phyloP scores from a whole-genome alignment of 2,888 invertebrate genomes.

The Lasioglossum villosulum region DNA sequence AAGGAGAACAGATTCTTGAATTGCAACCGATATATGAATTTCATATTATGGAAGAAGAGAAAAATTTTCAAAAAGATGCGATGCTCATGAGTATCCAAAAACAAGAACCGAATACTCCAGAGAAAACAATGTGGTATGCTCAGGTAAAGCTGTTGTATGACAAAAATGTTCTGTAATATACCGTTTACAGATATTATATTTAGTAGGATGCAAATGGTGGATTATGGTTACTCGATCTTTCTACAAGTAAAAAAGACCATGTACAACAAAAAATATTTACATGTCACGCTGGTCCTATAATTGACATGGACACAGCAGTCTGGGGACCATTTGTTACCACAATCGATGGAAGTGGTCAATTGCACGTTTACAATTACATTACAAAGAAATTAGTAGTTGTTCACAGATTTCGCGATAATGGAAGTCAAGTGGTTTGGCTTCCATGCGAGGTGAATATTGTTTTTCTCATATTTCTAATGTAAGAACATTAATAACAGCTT shows the following conservation, averaged over 20 bases:
- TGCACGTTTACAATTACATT: slow-evolving; percentile 90
- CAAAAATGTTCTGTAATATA: not conserved
- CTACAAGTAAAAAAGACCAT: slow-evolving; percentile 84
- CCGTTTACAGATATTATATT: slow-evolving; percentile 11
- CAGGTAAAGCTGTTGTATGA: slow-evolving; percentile 87
- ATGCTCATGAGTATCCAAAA: slow-evolving; percentile 87
- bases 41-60: slow-evolving; percentile 85
- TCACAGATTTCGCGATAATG: slow-evolving; percentile 87
- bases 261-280: slow-evolving; percentile 86
- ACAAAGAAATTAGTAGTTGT: slow-evolving; percentile 87
- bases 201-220: slow-evolving; percentile 93
- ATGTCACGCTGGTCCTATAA: slow-evolving; percentile 91
- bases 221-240: slow-evolving; percentile 90
- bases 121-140: slow-evolving; percentile 88
- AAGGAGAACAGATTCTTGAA: slow-evolving; percentile 92
- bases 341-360: slow-evolving; percentile 90
- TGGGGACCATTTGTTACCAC: slow-evolving; percentile 90
- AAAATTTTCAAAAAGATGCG: slow-evolving; percentile 43
- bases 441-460: slow-evolving; percentile 86
- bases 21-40: slow-evolving; percentile 95
- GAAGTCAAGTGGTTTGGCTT: slow-evolving; percentile 88
- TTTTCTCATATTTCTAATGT: not conserved
- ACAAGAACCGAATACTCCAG: slow-evolving; percentile 81
- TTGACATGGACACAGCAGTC: slow-evolving; percentile 89
- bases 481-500: not conserved